A percentile compares a stretch with the other conserved stretches of the same genome.
Conservation (phyloP, 2,113 vertebrate species). For the Podilymbus podiceps region DNA sequence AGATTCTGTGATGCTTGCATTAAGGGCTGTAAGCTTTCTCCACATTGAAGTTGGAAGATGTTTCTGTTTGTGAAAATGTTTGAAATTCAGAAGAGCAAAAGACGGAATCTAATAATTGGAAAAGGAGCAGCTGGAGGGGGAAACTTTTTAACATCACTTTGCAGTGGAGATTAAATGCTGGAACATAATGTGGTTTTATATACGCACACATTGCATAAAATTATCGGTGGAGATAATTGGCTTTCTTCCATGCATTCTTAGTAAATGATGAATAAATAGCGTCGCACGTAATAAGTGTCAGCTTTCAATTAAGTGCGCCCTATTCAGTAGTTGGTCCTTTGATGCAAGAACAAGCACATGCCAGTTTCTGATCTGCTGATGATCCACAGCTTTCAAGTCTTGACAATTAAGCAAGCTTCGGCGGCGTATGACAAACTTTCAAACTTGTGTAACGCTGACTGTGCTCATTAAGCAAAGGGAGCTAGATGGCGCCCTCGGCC, state of each 20-base stretch:
- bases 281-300: neutral
- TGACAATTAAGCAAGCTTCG: no score
- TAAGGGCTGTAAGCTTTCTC: neutral
- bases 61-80: neutral
- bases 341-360: neutral
- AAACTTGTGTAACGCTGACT: rapidly evolving
- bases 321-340: neutral
- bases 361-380: neutral
- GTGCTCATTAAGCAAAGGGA: rapidly evolving
- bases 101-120: neutral
- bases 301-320: neutral
- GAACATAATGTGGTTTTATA: neutral
- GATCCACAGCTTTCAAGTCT: neutral
- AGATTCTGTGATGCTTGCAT: neutral
- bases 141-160: neutral
- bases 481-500: neutral
- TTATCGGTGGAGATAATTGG: neutral
- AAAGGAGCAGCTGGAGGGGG: neutral
- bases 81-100: neutral
- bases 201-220: neutral
- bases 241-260: neutral
- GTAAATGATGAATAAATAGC: neutral
- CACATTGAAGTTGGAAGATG: rapidly evolving
- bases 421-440: rapidly evolving
- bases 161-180: neutral